Conservation (phyloP, 1,140 invertebrate species). For the Cyphomyrmex costatus region DNA sequence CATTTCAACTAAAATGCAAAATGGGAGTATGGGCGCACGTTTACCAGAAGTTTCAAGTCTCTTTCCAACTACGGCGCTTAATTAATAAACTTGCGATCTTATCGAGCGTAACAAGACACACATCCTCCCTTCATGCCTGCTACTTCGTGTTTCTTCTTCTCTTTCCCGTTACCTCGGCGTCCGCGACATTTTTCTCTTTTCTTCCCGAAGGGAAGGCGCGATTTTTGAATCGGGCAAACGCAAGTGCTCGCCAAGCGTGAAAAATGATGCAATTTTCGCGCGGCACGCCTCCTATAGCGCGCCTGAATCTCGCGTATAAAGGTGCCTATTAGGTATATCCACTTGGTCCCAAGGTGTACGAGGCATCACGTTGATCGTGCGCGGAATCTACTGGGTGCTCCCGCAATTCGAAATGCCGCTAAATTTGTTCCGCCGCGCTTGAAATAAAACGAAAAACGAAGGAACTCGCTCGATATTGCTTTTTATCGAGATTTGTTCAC, state of each 20-base stretch:
- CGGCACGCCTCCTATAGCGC: constrained; percentile 76
- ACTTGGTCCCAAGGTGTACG: constrained; percentile 43
- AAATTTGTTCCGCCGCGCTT: constrained; percentile 48
- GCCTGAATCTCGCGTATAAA: constrained; percentile 74
- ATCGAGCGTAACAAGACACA: constrained; percentile 74
- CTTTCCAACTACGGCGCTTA: constrained; percentile 61
- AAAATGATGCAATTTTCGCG: constrained; percentile 79
- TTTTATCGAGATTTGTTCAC: constrained; percentile 54
- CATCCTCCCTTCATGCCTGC: constrained; percentile 41
- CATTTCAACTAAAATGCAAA: background rate
- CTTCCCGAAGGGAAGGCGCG: constrained; percentile 53
- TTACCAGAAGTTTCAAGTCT: constrained; percentile 62
- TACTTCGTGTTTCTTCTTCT: constrained; percentile 13
- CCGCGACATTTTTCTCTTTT: constrained; percentile 24
- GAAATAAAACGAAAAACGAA: constrained; percentile 29
- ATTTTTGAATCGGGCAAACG: constrained; percentile 72
- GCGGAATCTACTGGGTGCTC: constrained; percentile 64
- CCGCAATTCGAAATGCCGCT: constrained; percentile 49
- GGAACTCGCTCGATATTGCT: constrained; percentile 41
- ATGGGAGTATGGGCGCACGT: background rate
- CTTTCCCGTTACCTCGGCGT: background rate
- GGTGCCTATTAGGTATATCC: constrained; percentile 73
- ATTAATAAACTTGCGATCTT: constrained; percentile 79
- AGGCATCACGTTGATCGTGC: constrained; percentile 57
- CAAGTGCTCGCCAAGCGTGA: constrained; percentile 67